Percentiles rank a stretch among this genome's conserved stretches.
phyloP scores from a whole-genome alignment of 2,888 invertebrate genomes.

The Tortricodes alternella region DNA sequence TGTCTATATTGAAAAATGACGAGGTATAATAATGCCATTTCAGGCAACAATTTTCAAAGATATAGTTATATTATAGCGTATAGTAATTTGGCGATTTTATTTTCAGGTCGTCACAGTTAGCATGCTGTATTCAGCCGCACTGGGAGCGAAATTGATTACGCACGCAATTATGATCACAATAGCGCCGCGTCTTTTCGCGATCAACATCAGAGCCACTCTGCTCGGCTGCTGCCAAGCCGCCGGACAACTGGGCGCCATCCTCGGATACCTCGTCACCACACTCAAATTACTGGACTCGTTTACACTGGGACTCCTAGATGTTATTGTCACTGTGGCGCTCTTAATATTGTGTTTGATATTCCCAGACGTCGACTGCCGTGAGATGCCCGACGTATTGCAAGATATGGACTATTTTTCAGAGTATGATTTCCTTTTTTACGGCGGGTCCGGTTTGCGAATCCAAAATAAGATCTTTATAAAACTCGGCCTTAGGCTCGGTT shows the following conservation, averaged over 20 bases:
- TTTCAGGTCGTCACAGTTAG: constrained; percentile 52
- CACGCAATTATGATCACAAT: constrained; percentile 60
- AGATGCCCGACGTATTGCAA: constrained; percentile 65
- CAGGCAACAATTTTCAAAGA: constrained; percentile 37
- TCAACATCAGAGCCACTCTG: constrained; percentile 60
- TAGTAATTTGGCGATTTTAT: background rate
- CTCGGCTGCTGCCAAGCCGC: constrained; percentile 63
- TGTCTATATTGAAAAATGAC: no score
- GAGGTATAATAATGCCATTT: no score
- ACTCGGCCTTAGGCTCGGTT: no score
- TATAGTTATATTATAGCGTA: background rate
- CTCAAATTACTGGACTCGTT: constrained; percentile 48
- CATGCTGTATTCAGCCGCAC: constrained; percentile 50
- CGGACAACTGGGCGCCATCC: constrained; percentile 63
- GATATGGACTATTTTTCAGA: constrained; percentile 76
- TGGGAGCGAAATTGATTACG: constrained; percentile 56
- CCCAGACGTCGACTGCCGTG: constrained; percentile 66
- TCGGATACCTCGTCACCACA: constrained; percentile 55
- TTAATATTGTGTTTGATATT: constrained; percentile 51
- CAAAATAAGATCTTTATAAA: no score
- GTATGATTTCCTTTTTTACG: constrained; percentile 46
- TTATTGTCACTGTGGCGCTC: constrained; percentile 46
- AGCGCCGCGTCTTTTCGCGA: constrained; percentile 65
- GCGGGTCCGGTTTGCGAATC: no score
- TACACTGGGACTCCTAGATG: constrained; percentile 44